Percentiles rank a stretch among this genome's conserved stretches.
These are phyloP conservation scores for Papilio dardanus DNA, from an alignment of 1,140 invertebrate genomes.

Conservation along the genomic window DNA sequence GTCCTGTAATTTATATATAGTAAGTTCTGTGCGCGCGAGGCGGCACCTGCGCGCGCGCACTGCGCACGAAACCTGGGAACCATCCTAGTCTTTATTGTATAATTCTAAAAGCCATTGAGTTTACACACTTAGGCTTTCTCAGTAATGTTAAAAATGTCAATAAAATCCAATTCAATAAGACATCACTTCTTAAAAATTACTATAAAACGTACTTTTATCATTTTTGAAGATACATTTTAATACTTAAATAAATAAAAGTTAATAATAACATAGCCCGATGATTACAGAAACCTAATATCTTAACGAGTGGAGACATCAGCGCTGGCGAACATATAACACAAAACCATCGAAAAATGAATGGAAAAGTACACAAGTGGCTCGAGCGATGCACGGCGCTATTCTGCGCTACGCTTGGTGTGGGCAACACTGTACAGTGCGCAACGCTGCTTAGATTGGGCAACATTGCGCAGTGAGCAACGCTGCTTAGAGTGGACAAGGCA, in stretches of 20 bases:
- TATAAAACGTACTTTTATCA: neutral
- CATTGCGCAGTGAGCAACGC: neutral
- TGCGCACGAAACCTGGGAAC: too few species aligned
- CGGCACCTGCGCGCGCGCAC: too few species aligned
- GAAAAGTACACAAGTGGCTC: neutral
- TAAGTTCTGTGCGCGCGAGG: too few species aligned
- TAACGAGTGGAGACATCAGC: neutral
- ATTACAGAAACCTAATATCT: neutral
- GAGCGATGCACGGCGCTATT: neutral
- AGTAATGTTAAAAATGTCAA: neutral
- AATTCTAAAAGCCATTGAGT: too few species aligned
- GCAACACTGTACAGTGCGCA: neutral
- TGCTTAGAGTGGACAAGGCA: neutral
- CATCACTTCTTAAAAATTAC: neutral
- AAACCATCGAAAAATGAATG: neutral
- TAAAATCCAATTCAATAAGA: neutral
- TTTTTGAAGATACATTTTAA: neutral
- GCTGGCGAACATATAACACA: neutral
- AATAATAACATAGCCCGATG: neutral
- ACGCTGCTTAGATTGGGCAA: neutral
- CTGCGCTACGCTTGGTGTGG: neutral
- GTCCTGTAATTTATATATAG: neutral
- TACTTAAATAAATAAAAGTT: neutral
- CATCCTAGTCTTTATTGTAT: too few species aligned
- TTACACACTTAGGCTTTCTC: too few species aligned